phyloP scores from a whole-genome alignment of 2,888 invertebrate species.

The Melanargia galathea region DNA sequence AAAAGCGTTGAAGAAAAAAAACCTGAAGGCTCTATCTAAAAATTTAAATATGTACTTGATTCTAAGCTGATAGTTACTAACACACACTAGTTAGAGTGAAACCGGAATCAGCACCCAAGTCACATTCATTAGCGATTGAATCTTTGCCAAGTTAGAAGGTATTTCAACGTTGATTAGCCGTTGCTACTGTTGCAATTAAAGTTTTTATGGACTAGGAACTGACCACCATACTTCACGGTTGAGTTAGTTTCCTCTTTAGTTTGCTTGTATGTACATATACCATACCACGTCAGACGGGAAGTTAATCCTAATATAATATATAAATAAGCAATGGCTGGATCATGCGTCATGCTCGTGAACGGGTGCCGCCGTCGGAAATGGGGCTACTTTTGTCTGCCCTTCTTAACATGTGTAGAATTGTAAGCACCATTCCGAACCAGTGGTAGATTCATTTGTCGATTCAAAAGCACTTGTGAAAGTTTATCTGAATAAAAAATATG shows the following conservation, averaged over 20 bases:
- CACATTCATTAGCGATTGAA: conserved; percentile 8
- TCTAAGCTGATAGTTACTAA: neutral
- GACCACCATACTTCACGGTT: neutral
- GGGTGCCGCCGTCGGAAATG: too few species aligned
- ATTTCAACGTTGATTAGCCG: conserved; percentile 13
- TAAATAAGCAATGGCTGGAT: too few species aligned
- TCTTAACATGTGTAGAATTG: too few species aligned
- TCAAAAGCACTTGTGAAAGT: too few species aligned
- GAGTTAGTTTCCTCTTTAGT: neutral
- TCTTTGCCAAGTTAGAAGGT: conserved; percentile 7
- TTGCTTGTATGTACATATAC: neutral
- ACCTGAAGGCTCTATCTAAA: too few species aligned
- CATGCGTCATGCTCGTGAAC: too few species aligned
- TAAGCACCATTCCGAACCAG: too few species aligned
- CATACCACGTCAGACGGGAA: neutral
- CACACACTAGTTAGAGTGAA: neutral
- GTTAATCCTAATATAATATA: too few species aligned
- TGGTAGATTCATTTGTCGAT: too few species aligned
- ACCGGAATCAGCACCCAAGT: neutral
- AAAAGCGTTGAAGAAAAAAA: too few species aligned
- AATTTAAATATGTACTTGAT: neutral
- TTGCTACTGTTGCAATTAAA: neutral
- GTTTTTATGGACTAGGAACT: neutral
- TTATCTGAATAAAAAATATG: too few species aligned
- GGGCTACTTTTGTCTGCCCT: too few species aligned